Conservation (phyloP, 1,140 invertebrate species). For the Ptiloglossa arizonensis region DNA sequence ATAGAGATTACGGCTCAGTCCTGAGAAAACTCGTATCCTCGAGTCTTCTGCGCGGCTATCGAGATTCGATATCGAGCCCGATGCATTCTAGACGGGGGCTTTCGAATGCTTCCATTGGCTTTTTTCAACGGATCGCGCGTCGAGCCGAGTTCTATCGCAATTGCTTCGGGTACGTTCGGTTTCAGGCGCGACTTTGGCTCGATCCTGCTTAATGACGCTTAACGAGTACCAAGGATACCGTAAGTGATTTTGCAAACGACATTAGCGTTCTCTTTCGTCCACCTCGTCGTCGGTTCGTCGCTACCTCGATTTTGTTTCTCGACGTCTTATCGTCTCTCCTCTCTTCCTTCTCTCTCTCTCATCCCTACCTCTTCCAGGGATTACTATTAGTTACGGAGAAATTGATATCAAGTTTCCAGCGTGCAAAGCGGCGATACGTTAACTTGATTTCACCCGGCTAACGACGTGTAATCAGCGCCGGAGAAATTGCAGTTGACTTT, state of each 20-base stretch:
- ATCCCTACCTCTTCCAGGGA: too few relatives aligned
- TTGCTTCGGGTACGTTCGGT: not conserved
- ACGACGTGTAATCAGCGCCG: conserved; percentile 24
- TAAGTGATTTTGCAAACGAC: conserved; percentile 7
- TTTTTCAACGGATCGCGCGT: not conserved
- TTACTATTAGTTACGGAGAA: not conserved
- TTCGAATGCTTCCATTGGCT: not conserved
- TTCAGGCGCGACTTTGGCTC: not conserved
- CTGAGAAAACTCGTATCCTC: conserved; percentile 30
- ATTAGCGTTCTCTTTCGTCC: not conserved
- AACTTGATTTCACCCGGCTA: conserved; percentile 29
- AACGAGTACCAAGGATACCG: conserved; percentile 1
- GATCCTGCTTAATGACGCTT: conserved; percentile 11
- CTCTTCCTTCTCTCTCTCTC: not conserved
- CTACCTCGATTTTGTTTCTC: not conserved
- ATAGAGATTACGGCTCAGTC: conserved; percentile 36
- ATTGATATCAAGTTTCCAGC: conserved; percentile 17
- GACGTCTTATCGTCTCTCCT: not conserved
- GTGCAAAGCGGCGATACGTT: not conserved
- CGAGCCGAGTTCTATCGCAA: conserved; percentile 2
- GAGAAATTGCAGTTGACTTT: conserved; percentile 35
- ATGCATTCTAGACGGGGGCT: conserved; percentile 14
- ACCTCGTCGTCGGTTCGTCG: too few relatives aligned
- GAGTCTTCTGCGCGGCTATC: conserved; percentile 7
- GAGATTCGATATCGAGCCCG: conserved; percentile 33